These are phyloP conservation scores for Trinorchestia longiramus DNA, from an alignment of 1,140 invertebrate species.

Conservation along the genomic window DNA sequence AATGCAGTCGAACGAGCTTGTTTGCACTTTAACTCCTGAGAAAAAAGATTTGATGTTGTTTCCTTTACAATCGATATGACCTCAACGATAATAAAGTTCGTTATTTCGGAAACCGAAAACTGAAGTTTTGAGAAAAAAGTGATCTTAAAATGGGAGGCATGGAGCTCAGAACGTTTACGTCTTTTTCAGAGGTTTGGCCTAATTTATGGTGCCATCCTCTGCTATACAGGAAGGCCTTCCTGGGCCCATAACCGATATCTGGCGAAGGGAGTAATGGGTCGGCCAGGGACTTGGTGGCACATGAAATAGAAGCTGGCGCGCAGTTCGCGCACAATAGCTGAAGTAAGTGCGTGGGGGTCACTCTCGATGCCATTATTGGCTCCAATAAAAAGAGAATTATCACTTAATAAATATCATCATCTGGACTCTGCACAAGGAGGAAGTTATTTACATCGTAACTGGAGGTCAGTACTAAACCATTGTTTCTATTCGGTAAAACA, in stretches of 20 bases:
- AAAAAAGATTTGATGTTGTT: slow-evolving; percentile 1
- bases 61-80: slow-evolving; percentile 19
- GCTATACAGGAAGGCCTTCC: slow-evolving; percentile 43
- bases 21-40: background rate
- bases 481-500: background rate
- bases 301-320: slow-evolving; percentile 45
- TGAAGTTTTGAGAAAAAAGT: background rate
- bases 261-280: slow-evolving; percentile 27
- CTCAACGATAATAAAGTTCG: slow-evolving; percentile 16
- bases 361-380: slow-evolving; percentile 1
- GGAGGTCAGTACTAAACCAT: background rate
- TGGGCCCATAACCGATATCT: slow-evolving; percentile 50
- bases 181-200: slow-evolving; percentile 45
- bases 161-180: slow-evolving; percentile 37
- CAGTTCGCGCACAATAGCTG: background rate
- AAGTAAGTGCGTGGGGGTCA: slow-evolving; percentile 2
- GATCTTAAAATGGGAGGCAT: background rate
- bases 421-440: background rate
- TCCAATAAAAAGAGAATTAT: slow-evolving; percentile 5
- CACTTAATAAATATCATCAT: background rate
- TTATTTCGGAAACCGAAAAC: slow-evolving; percentile 43
- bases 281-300: slow-evolving; percentile 19
- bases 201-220: slow-evolving; percentile 47
- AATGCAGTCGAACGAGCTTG: background rate
- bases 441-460: background rate